These are phyloP conservation scores for Leptopilina clavipes DNA, from an alignment of 1,140 invertebrate genomes.

Conservation along the genomic window DNA sequence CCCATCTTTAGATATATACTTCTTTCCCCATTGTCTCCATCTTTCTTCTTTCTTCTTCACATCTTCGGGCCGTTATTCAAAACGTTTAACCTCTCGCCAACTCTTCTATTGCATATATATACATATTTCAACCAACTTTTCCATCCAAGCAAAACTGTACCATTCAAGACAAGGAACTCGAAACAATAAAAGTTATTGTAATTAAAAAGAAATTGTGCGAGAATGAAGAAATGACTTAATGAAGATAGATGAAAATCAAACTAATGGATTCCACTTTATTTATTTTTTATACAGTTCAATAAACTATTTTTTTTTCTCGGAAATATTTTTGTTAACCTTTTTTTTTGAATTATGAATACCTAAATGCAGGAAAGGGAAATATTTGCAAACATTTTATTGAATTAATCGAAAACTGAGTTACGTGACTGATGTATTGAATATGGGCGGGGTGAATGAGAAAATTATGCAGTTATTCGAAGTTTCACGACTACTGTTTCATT, in stretches of 20 bases:
- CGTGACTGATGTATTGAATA: slow-evolving; percentile 21
- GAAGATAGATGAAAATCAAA: slow-evolving; percentile 14
- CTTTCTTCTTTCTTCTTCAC: neutral
- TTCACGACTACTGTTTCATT: neutral
- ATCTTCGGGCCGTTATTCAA: slow-evolving; percentile 31
- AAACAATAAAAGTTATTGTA: slow-evolving; percentile 9
- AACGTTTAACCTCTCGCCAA: slow-evolving; percentile 46
- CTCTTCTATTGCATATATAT: neutral
- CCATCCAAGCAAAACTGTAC: neutral
- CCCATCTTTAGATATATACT: slow-evolving; percentile 18
- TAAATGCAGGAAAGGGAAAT: too few relatives aligned
- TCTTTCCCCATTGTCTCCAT: slow-evolving; percentile 12
- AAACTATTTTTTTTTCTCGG: neutral
- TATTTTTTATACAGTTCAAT: neutral
- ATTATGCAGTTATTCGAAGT: slow-evolving; percentile 23
- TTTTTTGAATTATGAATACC: too few relatives aligned
- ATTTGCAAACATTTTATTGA: too few relatives aligned
- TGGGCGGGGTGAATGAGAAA: too few relatives aligned
- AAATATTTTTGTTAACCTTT: neutral
- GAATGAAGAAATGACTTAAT: neutral
- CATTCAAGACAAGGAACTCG: neutral
- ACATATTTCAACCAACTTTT: neutral
- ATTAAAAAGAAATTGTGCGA: neutral
- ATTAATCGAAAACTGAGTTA: neutral
- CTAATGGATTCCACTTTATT: neutral